A percentile compares a stretch with the other conserved stretches of the same genome.
These are phyloP conservation scores for Machimus rusticus DNA, from an alignment of 2,888 invertebrate genomes.

Conservation along the genomic window DNA sequence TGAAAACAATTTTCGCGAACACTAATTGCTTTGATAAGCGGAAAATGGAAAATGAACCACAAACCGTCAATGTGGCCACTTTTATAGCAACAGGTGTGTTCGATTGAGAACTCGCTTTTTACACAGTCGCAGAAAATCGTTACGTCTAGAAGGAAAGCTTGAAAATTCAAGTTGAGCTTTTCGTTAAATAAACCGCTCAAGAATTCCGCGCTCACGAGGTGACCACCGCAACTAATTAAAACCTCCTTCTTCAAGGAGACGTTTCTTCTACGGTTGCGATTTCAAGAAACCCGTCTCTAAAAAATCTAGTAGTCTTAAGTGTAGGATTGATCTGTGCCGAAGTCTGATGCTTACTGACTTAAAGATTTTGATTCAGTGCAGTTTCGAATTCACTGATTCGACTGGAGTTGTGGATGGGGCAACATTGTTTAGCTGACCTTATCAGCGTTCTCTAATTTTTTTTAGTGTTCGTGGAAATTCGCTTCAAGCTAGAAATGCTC, in stretches of 20 bases:
- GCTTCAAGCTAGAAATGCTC: background rate
- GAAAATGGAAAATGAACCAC: constrained; percentile 41
- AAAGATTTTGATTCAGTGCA: background rate
- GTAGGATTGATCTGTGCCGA: background rate
- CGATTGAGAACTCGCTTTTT: background rate
- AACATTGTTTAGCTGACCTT: background rate
- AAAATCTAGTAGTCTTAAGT: background rate
- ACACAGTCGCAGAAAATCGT: constrained; percentile 43
- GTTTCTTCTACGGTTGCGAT: background rate
- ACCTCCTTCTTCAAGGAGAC: background rate
- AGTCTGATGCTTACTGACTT: background rate
- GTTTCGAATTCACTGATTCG: background rate
- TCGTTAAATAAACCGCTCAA: background rate
- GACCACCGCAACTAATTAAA: background rate
- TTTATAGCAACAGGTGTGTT: constrained; percentile 46
- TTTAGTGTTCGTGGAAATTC: background rate
- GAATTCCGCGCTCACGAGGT: background rate
- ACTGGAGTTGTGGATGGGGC: background rate
- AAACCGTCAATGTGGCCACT: constrained; percentile 23
- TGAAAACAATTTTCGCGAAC: background rate
- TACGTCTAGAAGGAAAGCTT: background rate
- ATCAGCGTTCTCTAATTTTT: background rate
- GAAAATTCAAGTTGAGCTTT: constrained; percentile 4
- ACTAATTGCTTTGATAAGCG: constrained; percentile 21
- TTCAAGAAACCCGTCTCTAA: background rate